These are phyloP conservation scores for honey bee (Apis mellifera) DNA, from an alignment of 1,140 invertebrate species.

Conservation along the genomic window Amel_HAv3.1 CM009931.2:16834501-16835000, in stretches of 20 bases:
- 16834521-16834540: slow-evolving; percentile 27
- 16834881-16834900: too few relatives aligned
- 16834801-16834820: background rate
- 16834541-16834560: slow-evolving; percentile 60
- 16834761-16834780: background rate
- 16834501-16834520: background rate
- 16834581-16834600: slow-evolving; percentile 22
- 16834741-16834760: slow-evolving; percentile 63
- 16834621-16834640: slow-evolving; percentile 13
- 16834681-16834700: slow-evolving; percentile 68
- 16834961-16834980: background rate
- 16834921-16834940: too few relatives aligned
- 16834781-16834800: background rate
- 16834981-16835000: background rate
- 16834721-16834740: slow-evolving; percentile 47
- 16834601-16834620: slow-evolving; percentile 56
- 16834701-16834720: background rate
- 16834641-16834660: slow-evolving; percentile 56
- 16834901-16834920: too few relatives aligned
- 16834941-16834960: background rate
- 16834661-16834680: slow-evolving; percentile 62
- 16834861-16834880: too few relatives aligned
- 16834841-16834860: too few relatives aligned
- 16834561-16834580: slow-evolving; percentile 23
- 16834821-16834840: too few relatives aligned